Evolutionary conservation across 2,113 vertebrate genomes (phyloP), one percentile per base, ranked within the genome.

Genomic region (Fregata magnificens): DNA sequence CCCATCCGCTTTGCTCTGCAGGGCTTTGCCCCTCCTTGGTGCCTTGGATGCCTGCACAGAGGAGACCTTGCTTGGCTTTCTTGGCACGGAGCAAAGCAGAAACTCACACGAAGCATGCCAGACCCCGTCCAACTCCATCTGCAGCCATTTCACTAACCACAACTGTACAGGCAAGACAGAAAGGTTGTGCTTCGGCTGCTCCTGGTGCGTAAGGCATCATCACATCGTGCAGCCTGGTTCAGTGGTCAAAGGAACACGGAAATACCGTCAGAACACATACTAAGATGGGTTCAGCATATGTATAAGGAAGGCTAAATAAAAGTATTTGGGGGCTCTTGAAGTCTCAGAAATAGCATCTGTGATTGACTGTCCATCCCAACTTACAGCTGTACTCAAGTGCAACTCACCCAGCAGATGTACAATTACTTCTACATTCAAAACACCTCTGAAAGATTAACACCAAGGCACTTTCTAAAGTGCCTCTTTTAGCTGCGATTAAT

Each of bases 1-100:
- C 13, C 24, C 0, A 2, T 17, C 7, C 0, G 0, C 63, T 87
- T 52, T 74, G n/a, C 16, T 66, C 24, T 32, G 15, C 59, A 32
- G 18, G 59, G 16, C n/a, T 78, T 36, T 78, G 65, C 21, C 61
- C 34, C 45, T 82, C 24, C 72, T 84, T 40, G 6, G 40, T 63
- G 32, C 40, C 19, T 81, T 47, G 19, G 29, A 20, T 50, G 44
- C 32, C 58, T 78, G 28, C 25, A 24, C 0, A 1, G 44, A 55
- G 32, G 19, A 80, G 26, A 72, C 52, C 56, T 55, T n/a, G 26
- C 38, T 92, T n/a, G 42, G 29, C 42, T 62, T 79, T n/a, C 45
- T 82, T 63, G 52, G 38, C 79, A 47, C 0, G 0, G 52, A 53
- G 65, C 18, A 53, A 45, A 81, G 55, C 34, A 88, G 88, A 53